phyloP scores from a whole-genome alignment of 2,888 invertebrate species.

The Limnephilus lunatus region DNA sequence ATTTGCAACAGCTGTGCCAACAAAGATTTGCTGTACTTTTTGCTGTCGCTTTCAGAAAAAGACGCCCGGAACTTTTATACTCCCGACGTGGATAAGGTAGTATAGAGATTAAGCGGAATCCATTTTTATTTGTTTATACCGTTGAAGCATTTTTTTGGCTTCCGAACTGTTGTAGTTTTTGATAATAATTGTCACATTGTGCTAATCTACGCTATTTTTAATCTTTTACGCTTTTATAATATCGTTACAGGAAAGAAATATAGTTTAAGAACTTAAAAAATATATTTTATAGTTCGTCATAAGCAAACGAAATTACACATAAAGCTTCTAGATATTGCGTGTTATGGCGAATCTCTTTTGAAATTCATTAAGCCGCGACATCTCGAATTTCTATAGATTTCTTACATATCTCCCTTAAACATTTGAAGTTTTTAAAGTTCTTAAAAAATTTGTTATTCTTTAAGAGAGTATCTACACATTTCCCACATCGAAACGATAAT shows the following conservation, averaged over 20 bases:
- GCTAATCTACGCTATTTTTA: neutral
- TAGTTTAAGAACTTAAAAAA: neutral
- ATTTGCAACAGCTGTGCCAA: too few relatives aligned
- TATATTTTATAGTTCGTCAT: neutral
- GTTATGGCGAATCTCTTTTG: neutral
- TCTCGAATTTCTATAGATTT: too few relatives aligned
- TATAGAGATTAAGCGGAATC: neutral
- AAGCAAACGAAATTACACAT: neutral
- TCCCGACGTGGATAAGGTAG: neutral
- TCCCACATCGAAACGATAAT: too few relatives aligned
- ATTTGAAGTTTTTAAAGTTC: too few relatives aligned
- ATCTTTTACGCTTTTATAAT: neutral
- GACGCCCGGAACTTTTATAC: neutral
- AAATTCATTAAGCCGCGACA: too few relatives aligned
- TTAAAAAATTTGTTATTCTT: too few relatives aligned
- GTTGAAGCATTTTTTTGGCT: neutral
- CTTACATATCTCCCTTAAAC: too few relatives aligned
- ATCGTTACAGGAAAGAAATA: neutral
- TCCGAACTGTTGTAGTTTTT: neutral
- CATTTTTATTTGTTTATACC: neutral
- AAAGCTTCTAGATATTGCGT: too few relatives aligned
- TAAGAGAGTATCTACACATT: too few relatives aligned
- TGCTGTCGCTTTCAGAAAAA: too few relatives aligned
- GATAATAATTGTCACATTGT: neutral
- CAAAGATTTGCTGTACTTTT: too few relatives aligned